Conservation (phyloP, 2,797 vertebrate genomes). For the Podarcis siculus region DNA sequence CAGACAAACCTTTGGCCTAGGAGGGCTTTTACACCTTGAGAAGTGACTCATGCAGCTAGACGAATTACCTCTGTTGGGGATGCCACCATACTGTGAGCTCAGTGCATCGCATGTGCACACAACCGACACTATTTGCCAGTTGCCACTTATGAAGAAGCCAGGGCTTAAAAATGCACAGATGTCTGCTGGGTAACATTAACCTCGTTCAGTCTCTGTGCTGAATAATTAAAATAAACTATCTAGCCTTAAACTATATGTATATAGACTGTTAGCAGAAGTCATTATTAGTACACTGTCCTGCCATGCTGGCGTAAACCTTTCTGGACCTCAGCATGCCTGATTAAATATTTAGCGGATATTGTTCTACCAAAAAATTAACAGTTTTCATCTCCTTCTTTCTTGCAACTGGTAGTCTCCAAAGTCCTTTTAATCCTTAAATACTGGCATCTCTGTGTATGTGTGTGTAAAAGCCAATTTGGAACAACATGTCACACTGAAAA, state of each 20-base stretch:
- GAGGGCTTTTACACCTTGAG: background rate
- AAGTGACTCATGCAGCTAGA: background rate
- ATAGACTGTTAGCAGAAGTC: slow-evolving; percentile 59
- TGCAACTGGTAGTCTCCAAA: slow-evolving; percentile 48
- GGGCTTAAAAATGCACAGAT: slow-evolving; percentile 65
- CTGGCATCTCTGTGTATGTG: background rate
- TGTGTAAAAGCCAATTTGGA: background rate
- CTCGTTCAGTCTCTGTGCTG: slow-evolving; percentile 55
- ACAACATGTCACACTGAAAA: background rate
- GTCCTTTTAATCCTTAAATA: slow-evolving; percentile 37
- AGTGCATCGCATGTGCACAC: slow-evolving; percentile 18
- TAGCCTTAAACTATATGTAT: slow-evolving; percentile 62
- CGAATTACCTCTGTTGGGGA: background rate
- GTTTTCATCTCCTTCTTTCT: slow-evolving; percentile 50
- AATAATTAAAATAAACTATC: slow-evolving; percentile 61
- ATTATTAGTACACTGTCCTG: slow-evolving; percentile 64
- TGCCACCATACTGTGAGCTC: background rate
- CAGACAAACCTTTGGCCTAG: background rate
- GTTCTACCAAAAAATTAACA: slow-evolving; percentile 62
- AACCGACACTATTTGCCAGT: slow-evolving; percentile 56
- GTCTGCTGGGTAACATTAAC: slow-evolving; percentile 56
- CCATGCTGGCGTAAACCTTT: slow-evolving; percentile 52
- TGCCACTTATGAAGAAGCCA: slow-evolving; percentile 56
- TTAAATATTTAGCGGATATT: slow-evolving; percentile 62
- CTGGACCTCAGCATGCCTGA: slow-evolving; percentile 54